Evolutionary conservation across 1,140 invertebrate species (phyloP), one percentile per base, ranked within the genome.

Genomic region (Megalopta genalis): DNA sequence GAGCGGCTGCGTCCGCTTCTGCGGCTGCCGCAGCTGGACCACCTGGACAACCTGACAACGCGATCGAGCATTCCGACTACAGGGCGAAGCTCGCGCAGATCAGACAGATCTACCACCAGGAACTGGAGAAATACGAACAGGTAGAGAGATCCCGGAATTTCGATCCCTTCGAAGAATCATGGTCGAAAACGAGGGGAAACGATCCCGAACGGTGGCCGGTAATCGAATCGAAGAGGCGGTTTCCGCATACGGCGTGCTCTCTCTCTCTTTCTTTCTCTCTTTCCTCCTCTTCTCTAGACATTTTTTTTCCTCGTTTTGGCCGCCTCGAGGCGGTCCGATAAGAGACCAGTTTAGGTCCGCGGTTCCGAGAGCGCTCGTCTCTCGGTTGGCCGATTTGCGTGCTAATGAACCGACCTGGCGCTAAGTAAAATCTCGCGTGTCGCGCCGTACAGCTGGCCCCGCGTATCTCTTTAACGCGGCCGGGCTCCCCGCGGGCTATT

Each of bases 21-120:
- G 98, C 98, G 21, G 98, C 98, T 18, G 97, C 98, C 57, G 96
- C 83, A 95, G 96, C 93, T 91, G 95, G 95, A 92, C 95, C 91
- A 71, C 94, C 94, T 79, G 95, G 95, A 85, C 95, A 96, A 91
- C 96, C 97, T 66, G 98, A 99, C 93, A 98, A 98, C 94, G 98
- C 97, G 83, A 99, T 99, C 90, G 99, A 99, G 94, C 99, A 99
- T 93, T 99, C 98, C 73, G 99, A 99, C 93, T 99, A 99, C 94
- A 95, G 98, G 86, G 98, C 98, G 84, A 99, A 99, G 94, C 94
- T 99, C 87, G 97, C 98, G n/a, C 98, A 99, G 94, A 99, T 99
- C 92, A 95, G 99, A 85, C 97, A 99, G 93, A 99, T 99, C 85
- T 99, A 99, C 93, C 98, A 99, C 93, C 98, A 99, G 93, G 99